These are phyloP conservation scores for Netelia melanura DNA, from an alignment of 2,888 invertebrate species.

Conservation along the genomic window DNA sequence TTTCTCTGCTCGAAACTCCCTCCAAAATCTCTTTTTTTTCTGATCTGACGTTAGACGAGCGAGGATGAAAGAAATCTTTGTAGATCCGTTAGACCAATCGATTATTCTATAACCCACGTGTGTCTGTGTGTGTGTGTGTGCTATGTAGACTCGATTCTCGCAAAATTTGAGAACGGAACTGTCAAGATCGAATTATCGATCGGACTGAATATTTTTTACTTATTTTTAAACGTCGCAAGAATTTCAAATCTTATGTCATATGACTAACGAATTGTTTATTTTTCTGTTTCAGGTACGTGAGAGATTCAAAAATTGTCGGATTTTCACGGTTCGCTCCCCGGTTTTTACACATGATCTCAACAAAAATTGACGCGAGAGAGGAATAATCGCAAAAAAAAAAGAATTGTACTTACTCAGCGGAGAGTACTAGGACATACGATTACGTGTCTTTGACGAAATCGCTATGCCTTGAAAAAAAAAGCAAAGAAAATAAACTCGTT, in stretches of 20 bases:
- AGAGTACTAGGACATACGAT: slow-evolving; percentile 42
- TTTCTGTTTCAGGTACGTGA: slow-evolving; percentile 46
- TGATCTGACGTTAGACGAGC: slow-evolving; percentile 26
- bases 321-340: background rate
- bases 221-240: background rate
- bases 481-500: slow-evolving; percentile 45
- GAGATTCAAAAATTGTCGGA: slow-evolving; percentile 27
- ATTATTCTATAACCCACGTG: background rate
- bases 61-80: slow-evolving; percentile 43
- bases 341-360: slow-evolving; percentile 64
- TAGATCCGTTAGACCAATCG: slow-evolving; percentile 25
- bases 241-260: background rate
- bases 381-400: slow-evolving; percentile 16
- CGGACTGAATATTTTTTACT: background rate
- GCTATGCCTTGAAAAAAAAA: slow-evolving; percentile 19
- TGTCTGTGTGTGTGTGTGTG: background rate
- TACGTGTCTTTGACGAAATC: slow-evolving; percentile 31
- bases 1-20: slow-evolving; percentile 6
- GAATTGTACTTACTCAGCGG: slow-evolving; percentile 64
- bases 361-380: slow-evolving; percentile 19
- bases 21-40: slow-evolving; percentile 47
- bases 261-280: background rate
- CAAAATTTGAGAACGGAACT: slow-evolving; percentile 26
- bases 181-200: slow-evolving; percentile 20
- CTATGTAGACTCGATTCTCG: background rate